Evolutionary conservation across 2,797 vertebrate genomes (phyloP), one percentile per base, ranked within the genome.

Genomic region (Nyctibius grandis): DNA sequence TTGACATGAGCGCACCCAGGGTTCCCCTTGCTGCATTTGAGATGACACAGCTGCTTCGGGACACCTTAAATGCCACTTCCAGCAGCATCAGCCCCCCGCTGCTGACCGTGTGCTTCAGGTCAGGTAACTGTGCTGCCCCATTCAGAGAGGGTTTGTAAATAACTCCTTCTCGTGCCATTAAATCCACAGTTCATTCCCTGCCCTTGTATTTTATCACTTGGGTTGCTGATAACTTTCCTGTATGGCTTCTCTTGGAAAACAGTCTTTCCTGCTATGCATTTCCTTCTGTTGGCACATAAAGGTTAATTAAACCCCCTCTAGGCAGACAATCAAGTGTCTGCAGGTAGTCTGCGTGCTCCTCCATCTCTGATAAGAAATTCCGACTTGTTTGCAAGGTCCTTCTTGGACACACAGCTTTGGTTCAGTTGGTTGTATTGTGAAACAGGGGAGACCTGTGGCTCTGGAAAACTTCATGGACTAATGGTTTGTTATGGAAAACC

Each of bases 81-180:
- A 60, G 81, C 2, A 6, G 17, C 12, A 29, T 60, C 34, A 65
- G 33, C 28, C 19, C 19, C 34, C 22, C 2, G 4, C 86, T 63
- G 59, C 44, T 64, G n/a, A 64, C 9, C 0, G 1, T 0, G 1
- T 17, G 6, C 22, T 48, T 47, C 44, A 28, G 67, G 13, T 47
- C 45, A 18, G 40, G 47, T 44, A 50, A 34, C 18, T 15, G 0
- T 3, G 5, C n/a, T 34, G 68, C 31, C 9, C 28, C 26, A 4
- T 54, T 23, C 50, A 31, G 34, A 68, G n/a, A 36, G 28, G 15
- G 11, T 23, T 34, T 75, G 38, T n/a, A 69, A 67, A 26, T 21
- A 60, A 29, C 7, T 82, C n/a, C 33, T 68, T 6, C n/a, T 47
- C 44, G 47, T 3, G 3, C 53, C 48, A 21, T 70, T 77, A 80